phyloP scores from a whole-genome alignment of 2,113 vertebrate species.

The Rallus limicola region DNA sequence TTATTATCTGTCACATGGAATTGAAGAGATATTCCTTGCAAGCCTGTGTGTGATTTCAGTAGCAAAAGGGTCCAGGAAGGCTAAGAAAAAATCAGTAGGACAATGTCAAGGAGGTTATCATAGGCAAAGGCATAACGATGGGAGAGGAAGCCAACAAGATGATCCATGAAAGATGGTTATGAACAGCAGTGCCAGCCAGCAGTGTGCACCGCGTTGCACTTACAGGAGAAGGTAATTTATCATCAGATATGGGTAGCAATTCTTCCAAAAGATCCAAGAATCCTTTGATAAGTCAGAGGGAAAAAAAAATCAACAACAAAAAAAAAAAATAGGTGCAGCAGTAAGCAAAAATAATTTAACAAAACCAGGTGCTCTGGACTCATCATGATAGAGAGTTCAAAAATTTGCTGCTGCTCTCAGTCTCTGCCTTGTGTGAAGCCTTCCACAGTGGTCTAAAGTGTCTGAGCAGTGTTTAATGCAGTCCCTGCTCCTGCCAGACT shows the following conservation, averaged over 20 bases:
- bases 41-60: background rate
- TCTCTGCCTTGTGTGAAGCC: background rate
- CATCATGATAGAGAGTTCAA: background rate
- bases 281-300: background rate
- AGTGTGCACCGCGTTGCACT: background rate
- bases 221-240: constrained; percentile 10
- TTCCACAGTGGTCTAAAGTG: background rate
- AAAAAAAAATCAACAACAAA: background rate
- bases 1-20: constrained; percentile 53
- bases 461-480: background rate
- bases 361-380: background rate
- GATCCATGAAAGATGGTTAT: constrained; percentile 24
- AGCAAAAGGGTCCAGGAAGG: background rate
- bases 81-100: constrained; percentile 1
- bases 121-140: background rate
- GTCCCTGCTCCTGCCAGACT: background rate
- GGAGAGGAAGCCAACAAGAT: constrained; percentile 6
- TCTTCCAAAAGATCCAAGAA: background rate
- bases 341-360: background rate
- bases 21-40: constrained; percentile 29
- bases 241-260: background rate
- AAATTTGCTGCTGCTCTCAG: background rate
- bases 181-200: background rate
- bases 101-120: constrained; percentile 12
- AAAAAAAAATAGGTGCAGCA: background rate